A percentile compares a stretch with the other conserved stretches of the same genome.
Conservation (phyloP, 1,140 invertebrate genomes). For the Mylabris phalerata region DNA sequence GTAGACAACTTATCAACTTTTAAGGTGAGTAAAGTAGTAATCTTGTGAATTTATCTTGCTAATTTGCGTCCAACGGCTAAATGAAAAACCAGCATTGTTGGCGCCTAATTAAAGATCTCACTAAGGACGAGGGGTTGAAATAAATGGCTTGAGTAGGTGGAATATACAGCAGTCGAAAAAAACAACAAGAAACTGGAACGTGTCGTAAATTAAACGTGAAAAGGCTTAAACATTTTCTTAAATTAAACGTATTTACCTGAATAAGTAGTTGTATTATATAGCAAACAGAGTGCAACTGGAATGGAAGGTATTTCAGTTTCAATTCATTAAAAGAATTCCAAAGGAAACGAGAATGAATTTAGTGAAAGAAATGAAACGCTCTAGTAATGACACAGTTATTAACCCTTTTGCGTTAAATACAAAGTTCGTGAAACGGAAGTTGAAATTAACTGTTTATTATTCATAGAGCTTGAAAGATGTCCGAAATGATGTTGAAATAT, state of each 20-base stretch:
- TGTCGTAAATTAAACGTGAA: background rate
- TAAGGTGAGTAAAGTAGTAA: conserved; percentile 46
- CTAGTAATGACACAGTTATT: conserved; percentile 11
- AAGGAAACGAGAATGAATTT: conserved; percentile 3
- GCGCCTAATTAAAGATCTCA: conserved; percentile 23
- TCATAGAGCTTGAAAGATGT: conserved; percentile 4
- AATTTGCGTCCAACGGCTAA: conserved; percentile 11
- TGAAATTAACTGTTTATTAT: conserved; percentile 13
- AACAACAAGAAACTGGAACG: background rate
- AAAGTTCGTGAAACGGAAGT: conserved; percentile 8
- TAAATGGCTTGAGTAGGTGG: too few relatives aligned
- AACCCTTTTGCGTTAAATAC: conserved; percentile 6
- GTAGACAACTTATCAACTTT: conserved; percentile 54
- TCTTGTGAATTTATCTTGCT: conserved; percentile 17
- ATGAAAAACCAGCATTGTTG: conserved; percentile 10
- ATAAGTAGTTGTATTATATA: background rate
- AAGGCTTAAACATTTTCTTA: conserved; percentile 29
- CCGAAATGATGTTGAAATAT: background rate
- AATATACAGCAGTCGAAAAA: conserved; percentile 2
- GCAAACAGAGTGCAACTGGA: too few relatives aligned
- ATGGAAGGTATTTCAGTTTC: conserved; percentile 9
- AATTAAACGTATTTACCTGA: conserved; percentile 36
- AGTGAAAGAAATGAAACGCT: conserved; percentile 1
- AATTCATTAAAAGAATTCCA: conserved; percentile 28
- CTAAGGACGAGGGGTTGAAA: too few relatives aligned